Percentiles rank a stretch among this genome's conserved stretches.
Conservation (phyloP, 37 sponge, comb jelly and placozoan species). For the Ianthella basta region DNA sequence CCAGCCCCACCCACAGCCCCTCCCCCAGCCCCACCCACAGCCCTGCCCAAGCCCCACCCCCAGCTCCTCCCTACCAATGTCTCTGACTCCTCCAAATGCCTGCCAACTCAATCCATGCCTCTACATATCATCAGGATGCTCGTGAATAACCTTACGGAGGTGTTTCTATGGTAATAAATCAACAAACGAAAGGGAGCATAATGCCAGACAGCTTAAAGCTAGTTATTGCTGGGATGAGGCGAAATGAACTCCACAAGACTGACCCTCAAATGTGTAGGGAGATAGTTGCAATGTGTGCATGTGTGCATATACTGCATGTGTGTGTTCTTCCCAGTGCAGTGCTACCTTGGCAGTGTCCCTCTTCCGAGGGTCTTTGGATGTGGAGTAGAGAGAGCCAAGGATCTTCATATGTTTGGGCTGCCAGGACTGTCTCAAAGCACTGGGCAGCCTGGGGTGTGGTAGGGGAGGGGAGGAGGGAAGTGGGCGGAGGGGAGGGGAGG, state of each 20-base stretch:
- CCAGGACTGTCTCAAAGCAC: constrained; percentile 95
- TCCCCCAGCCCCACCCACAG: neutral
- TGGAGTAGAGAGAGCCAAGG: constrained; percentile 89
- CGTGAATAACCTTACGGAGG: constrained; percentile 80
- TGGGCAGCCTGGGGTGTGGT: constrained; percentile 83
- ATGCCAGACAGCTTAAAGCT: too few relatives aligned
- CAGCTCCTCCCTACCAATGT: constrained; percentile 29
- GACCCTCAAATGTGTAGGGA: too few relatives aligned
- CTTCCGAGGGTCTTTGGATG: constrained; percentile 70
- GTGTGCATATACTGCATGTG: too few relatives aligned
- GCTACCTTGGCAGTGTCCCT: constrained; percentile 75
- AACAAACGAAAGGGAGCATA: too few relatives aligned
- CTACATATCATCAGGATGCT: constrained; percentile 95
- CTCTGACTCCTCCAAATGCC: constrained; percentile 84
- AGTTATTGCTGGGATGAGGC: too few relatives aligned
- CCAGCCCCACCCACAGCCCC: too few relatives aligned
- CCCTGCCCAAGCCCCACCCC: neutral
- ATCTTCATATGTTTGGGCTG: constrained; percentile 91
- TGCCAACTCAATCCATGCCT: constrained; percentile 98
- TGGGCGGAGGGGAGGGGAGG: too few relatives aligned
- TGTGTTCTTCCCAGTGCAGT: too few relatives aligned
- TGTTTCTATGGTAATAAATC: constrained; percentile 35
- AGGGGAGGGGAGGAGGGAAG: too few relatives aligned
- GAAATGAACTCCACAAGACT: too few relatives aligned
- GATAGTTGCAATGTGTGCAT: too few relatives aligned